Conservation (phyloP, 2,797 vertebrate genomes). For the Rhinella marina region DNA sequence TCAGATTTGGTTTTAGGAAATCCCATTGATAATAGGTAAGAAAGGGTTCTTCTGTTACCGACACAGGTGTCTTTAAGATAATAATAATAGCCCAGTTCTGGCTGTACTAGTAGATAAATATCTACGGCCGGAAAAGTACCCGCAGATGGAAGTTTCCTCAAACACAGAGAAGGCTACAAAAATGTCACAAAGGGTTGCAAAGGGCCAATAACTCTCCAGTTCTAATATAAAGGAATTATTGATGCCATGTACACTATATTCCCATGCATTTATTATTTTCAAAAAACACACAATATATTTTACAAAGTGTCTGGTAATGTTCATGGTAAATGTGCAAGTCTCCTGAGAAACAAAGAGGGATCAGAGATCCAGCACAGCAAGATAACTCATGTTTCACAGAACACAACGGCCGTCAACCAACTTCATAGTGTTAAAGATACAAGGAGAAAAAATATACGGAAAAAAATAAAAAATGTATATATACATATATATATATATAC, state of each 20-base stretch:
- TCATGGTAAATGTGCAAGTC: conserved; percentile 99
- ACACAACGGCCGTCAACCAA: conserved; percentile 73
- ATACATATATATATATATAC: too few species aligned
- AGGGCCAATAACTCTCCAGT: conserved; percentile 20
- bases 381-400: conserved; percentile 27
- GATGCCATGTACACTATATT: conserved; percentile 25
- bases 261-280: conserved; percentile 38
- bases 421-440: conserved; percentile 83
- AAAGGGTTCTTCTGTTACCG: background rate
- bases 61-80: background rate
- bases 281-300: conserved; percentile 25
- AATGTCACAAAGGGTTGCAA: conserved; percentile 76
- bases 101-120: background rate
- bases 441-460: background rate
- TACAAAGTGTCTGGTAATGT: conserved; percentile 89
- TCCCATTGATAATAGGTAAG: background rate
- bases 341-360: conserved; percentile 89
- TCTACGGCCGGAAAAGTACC: background rate
- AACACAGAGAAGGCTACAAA: conserved; percentile 88
- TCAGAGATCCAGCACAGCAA: conserved; percentile 85
- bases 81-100: background rate
- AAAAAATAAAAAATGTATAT: too few species aligned
- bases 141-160: background rate
- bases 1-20: background rate
- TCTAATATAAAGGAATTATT: conserved; percentile 18